Base-by-base conservation (phyloP, 2,888 invertebrate genomes). In the Laothoe populi region DNA sequence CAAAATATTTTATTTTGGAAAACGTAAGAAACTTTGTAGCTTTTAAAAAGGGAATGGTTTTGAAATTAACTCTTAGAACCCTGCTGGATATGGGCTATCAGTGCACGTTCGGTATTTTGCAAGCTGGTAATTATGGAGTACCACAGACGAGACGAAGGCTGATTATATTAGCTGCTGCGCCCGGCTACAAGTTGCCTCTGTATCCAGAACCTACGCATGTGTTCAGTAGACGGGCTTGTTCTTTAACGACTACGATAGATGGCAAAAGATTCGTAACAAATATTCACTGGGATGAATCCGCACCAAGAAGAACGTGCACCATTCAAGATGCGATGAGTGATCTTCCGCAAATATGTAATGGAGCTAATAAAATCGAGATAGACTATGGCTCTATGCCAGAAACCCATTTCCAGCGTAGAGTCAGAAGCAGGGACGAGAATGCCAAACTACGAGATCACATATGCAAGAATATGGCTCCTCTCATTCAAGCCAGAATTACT, bases 1-100 rank as follows among this genome's bases (percentile, higher is more conserved):
- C 97, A 0, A 95, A 95, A 74, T 97, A 95, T 83, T 97, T 97
- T 77, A 93, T 98, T 24, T 88, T 98, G 77, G 97, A 98, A 84
- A 97, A 97, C 77, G 97, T 98, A 0, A 90, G 97, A 57, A 97
- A 97, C 85, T 97, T 98, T 84, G 96, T 97, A 0, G 95, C 96
- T 0, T 97, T 96, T 82, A 97, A 97, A 80, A 94, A 94, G 64
- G 95, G 95, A 48, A 95, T 97, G 95, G 96, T 97, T 24, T 85
- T 98, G 59, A 97, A 97, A 85, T 82, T 97, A 68, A 96, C 97
- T 0, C 82, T 97, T 40, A 88, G 96, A 0, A 96, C 97, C 68
- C 88, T 98, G 16, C 77, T 97, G 31, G 94, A 95, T 59, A 97
- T 98, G 96, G 97, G 97, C 0, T 98, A 98, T 79, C 97, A 97